phyloP scores from a whole-genome alignment of 1,140 invertebrate species.

The Paraescarpia echinospica region DNA sequence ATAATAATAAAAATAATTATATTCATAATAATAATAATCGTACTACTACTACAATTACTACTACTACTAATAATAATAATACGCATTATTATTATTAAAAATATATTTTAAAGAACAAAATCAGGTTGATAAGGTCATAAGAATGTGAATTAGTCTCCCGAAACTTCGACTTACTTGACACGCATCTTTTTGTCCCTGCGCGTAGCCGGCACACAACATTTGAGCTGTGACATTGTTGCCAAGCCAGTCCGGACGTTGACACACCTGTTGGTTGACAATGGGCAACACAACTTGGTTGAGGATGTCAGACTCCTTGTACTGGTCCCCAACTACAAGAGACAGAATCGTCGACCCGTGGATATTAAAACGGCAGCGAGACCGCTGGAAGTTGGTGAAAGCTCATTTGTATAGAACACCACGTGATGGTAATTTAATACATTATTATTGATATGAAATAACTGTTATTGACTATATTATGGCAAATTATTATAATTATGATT shows the following conservation, averaged over 20 bases:
- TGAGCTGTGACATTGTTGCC: conserved; percentile 11
- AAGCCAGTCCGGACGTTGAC: conserved; percentile 41
- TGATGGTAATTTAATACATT: not conserved
- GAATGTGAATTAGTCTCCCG: too few species aligned
- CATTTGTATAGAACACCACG: not conserved
- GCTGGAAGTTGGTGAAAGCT: too few species aligned
- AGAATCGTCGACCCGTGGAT: not conserved
- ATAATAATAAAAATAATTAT: not conserved
- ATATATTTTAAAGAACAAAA: too few species aligned
- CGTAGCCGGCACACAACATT: conserved; percentile 28
- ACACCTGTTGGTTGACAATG: conserved; percentile 40
- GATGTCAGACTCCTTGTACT: not conserved
- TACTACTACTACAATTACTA: not conserved
- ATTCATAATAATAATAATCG: not conserved
- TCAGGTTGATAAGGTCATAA: too few species aligned
- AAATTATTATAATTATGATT: not conserved
- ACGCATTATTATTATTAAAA: not conserved
- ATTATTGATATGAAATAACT: not conserved
- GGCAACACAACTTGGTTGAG: conserved; percentile 48
- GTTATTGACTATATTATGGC: not conserved
- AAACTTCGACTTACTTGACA: conserved; percentile 21
- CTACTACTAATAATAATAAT: not conserved
- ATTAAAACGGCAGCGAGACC: too few species aligned
- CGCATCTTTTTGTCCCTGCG: conserved; percentile 22
- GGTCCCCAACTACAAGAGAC: not conserved